Evolutionary conservation across 2,113 vertebrate genomes (phyloP), one percentile per base, ranked within the genome.

Genomic region (Myodes glareolus): DNA sequence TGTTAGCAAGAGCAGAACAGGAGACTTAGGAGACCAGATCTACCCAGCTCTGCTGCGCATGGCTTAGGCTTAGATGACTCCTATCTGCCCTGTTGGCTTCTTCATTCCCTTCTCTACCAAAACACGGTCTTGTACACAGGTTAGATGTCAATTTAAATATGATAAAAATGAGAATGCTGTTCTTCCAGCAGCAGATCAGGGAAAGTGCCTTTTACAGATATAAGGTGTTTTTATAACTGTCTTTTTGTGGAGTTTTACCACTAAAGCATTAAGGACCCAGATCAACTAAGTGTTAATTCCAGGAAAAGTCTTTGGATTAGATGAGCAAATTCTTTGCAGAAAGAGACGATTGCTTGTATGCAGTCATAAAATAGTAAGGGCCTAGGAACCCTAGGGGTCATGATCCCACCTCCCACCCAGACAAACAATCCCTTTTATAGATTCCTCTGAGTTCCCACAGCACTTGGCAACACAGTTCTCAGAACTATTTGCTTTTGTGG

Each of bases 251-350:
- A 65, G 36, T 82, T 55, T 95, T 88, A 39, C 7, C 3, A 36
- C 42, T 47, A 10, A 68, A 97, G 47, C 36, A 21, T 42, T n/a
- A 92, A 33, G n/a, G 50, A 8, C 5, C 39, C 47, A 36, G 36
- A 29, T 75, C 39, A 68, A 78, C 55, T 90, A 93, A 47, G 58
- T 73, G 92, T 67, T 88, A 92, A 95, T 91, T 91, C 50, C 1
- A 29, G 86, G 45, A 76, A 67, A 96, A 87, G 27, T 85, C 82
- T 95, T 72, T 87, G 90, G 92, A 95, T 80, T 87, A 94, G 47
- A 68, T 58, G 90, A 94, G 78, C 67, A 75, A 70, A 78, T 84
- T 87, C 63, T 52, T 90, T 90, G 73, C 47, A 89, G 77, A 78
- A 58, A 81, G 72, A 90, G 80, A 97, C 77, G 77, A 68, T 76